Base-by-base conservation (phyloP, 53 echinoderm and acorn worm genomes). In the Pentamera pediparva region DNA sequence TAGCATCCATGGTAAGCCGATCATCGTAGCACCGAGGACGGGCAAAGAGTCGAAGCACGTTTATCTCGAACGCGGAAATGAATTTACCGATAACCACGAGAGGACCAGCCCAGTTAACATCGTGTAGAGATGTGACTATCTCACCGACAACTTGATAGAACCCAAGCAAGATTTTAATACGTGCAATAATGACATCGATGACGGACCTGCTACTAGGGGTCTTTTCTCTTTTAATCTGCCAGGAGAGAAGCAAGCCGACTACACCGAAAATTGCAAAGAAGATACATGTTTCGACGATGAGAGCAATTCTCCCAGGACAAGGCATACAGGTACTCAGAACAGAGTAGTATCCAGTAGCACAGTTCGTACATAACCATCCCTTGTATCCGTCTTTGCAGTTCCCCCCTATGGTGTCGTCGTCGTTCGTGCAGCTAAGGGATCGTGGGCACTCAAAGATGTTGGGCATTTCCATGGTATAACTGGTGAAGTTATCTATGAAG, bases 121-220 rank as follows among this genome's bases (percentile, higher is more conserved):
- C 63, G 21, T 63, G 63, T 25, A 63, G 38, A 17, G 63, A 45
- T 8, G 29, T 19, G 17, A 45, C 43, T 28, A 69, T 69, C 47
- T 69, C 70, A 18, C 70, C 70, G 33, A 69, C 27, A 27, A 69
- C 50, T 69, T 69, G 70, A 49, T 69, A 69, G 22, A 70, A 70
- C 32, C 49, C 70, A 5, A 70, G 19, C 17, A 70, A 48, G 22
- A 70, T 70, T 19, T 69, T 69, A 3, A 41, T 18, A 24, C 69
- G 15, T 5, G 45, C 28, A 69, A 69, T 47, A 4, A 70, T 15
- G 20, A 69, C 49, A 31, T 69, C 70, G 15, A 69, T 18, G 17
- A 69, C 18, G 13, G 70, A 69, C 25, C 70, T 27, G 6, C 6
- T 24, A 9, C 33, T 30, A 17, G 6, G 11, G 15, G 43, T 19